Percentiles rank a stretch among this genome's conserved stretches.
Evolutionary conservation across 2,888 invertebrate species (phyloP).

Genomic region (Sisyra terminalis): DNA sequence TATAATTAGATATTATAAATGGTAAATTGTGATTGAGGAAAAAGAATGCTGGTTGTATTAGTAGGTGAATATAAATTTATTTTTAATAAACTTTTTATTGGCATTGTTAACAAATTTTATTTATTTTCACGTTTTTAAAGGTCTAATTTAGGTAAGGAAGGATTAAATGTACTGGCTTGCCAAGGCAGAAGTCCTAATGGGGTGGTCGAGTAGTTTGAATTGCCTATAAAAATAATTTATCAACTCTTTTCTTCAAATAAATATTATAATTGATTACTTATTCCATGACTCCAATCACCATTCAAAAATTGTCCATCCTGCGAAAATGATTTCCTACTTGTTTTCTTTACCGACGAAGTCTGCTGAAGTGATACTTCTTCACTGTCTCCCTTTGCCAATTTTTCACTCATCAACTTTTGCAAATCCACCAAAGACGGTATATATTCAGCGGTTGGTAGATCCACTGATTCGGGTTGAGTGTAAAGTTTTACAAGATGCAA

Average conservation of each 20-base stretch:
- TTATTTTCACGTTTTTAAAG: neutral
- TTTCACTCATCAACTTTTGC: too few species aligned
- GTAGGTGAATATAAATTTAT: neutral
- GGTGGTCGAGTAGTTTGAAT: neutral
- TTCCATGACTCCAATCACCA: too few species aligned
- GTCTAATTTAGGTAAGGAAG: neutral
- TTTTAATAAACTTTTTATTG: neutral
- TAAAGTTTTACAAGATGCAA: neutral
- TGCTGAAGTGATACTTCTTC: too few species aligned
- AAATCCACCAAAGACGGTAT: too few species aligned
- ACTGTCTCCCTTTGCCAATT: too few species aligned
- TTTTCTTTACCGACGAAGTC: too few species aligned
- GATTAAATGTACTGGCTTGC: slow-evolving; percentile 3
- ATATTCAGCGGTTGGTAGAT: too few species aligned
- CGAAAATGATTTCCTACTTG: too few species aligned
- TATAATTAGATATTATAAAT: neutral
- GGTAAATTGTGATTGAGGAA: neutral
- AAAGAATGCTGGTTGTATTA: neutral
- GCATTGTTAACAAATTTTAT: neutral
- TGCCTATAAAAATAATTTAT: neutral
- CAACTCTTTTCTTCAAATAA: too few species aligned
- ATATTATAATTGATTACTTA: too few species aligned
- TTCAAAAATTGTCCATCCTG: too few species aligned
- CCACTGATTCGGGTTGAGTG: too few species aligned
- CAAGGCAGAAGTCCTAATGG: slow-evolving; percentile 6